These are phyloP conservation scores for Xyrichtys novacula DNA, from an alignment of 2,797 vertebrate genomes.

Conservation along the genomic window DNA sequence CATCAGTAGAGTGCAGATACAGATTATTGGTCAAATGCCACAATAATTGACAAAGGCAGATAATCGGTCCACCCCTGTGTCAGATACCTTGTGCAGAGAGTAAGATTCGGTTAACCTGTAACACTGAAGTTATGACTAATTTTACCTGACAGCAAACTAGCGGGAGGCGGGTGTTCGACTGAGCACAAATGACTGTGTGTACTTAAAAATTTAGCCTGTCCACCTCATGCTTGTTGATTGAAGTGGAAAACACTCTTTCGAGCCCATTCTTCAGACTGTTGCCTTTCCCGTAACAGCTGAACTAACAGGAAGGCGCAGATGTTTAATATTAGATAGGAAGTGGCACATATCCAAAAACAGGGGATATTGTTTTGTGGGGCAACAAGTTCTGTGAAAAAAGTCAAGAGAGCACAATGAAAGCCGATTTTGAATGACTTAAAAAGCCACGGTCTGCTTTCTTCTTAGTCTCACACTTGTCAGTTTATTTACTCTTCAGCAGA, in stretches of 20 bases:
- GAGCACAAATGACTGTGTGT: background rate
- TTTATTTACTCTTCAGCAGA: background rate
- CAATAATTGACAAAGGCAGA: too few relatives aligned
- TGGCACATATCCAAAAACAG: constrained; percentile 25
- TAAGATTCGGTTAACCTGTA: background rate
- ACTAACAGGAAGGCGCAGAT: constrained; percentile 23
- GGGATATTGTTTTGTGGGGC: constrained; percentile 10
- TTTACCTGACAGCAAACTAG: background rate
- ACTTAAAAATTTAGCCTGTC: background rate
- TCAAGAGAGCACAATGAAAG: background rate
- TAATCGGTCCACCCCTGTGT: too few relatives aligned
- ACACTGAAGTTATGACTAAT: background rate
- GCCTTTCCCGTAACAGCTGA: constrained; percentile 25
- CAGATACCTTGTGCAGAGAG: background rate
- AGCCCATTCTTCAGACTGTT: background rate
- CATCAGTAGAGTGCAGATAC: too few relatives aligned
- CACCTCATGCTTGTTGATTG: background rate
- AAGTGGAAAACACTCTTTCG: background rate
- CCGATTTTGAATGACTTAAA: background rate
- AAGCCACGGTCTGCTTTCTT: background rate
- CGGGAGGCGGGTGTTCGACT: background rate
- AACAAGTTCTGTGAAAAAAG: background rate
- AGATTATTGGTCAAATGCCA: too few relatives aligned
- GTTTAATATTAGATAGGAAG: constrained; percentile 23
- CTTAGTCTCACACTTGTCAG: background rate